Conservation (phyloP, 2,797 vertebrate genomes). For the Ammospiza maritima region DNA sequence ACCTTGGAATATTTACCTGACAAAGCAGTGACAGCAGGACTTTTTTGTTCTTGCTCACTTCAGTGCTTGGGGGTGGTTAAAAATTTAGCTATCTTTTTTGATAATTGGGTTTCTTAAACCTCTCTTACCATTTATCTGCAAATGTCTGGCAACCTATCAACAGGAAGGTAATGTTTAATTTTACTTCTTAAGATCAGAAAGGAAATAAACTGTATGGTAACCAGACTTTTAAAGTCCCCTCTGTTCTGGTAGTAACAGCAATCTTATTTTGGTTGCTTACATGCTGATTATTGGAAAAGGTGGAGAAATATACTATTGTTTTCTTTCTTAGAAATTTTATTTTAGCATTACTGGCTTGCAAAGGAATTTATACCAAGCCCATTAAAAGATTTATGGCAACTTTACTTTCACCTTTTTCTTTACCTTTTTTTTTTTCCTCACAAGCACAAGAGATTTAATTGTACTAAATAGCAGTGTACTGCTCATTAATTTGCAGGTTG, state of each 20-base stretch:
- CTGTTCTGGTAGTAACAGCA: neutral
- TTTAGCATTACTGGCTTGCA: neutral
- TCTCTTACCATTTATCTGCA: neutral
- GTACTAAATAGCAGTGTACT: neutral
- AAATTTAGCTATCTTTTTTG: neutral
- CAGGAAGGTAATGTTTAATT: neutral
- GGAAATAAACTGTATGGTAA: neutral
- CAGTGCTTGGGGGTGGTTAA: accelerated
- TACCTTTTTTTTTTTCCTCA: neutral
- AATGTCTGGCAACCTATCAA: neutral
- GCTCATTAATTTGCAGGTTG: neutral
- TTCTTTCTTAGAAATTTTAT: neutral
- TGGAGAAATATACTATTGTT: neutral
- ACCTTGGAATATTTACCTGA: neutral
- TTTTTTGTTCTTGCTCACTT: neutral
- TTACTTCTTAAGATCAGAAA: neutral
- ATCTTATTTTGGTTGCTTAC: neutral
- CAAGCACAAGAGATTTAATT: neutral
- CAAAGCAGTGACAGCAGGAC: neutral
- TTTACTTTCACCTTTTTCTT: neutral
- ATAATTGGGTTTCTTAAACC: neutral
- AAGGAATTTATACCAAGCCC: neutral
- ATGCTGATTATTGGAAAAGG: neutral
- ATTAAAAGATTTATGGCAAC: neutral
- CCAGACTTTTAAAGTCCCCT: neutral